These are phyloP conservation scores for Ctenopoma kingsleyae DNA, from an alignment of 2,797 vertebrate genomes.

Conservation along the genomic window DNA sequence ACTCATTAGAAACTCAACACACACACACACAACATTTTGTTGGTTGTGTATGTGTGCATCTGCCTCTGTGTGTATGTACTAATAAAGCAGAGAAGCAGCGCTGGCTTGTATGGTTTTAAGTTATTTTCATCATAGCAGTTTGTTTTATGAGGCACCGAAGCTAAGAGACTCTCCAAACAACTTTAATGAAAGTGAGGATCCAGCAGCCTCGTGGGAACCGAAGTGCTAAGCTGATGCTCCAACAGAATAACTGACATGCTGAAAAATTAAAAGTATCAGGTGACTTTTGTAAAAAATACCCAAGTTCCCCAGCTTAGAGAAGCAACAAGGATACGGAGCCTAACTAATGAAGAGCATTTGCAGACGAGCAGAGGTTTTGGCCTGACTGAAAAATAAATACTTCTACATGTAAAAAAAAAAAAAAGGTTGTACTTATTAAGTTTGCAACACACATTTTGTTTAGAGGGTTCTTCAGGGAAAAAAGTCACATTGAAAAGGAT, in stretches of 20 bases:
- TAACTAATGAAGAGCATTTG: conserved; percentile 28
- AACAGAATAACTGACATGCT: conserved; percentile 56
- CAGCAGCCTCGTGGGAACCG: conserved; percentile 61
- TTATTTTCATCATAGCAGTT: conserved; percentile 88
- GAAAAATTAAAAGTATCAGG: conserved; percentile 62
- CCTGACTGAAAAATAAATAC: conserved; percentile 34
- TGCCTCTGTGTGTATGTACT: conserved; percentile 53
- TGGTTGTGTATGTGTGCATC: conserved; percentile 52
- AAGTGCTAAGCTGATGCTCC: conserved; percentile 48
- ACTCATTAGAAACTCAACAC: conserved; percentile 84
- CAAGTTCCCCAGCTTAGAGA: conserved; percentile 35
- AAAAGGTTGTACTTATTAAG: not conserved
- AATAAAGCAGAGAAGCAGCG: conserved; percentile 60
- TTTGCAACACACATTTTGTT: not conserved
- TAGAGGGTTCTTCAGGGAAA: not conserved
- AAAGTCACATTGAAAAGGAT: not conserved
- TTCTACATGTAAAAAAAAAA: conserved; percentile 26
- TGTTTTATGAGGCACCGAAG: conserved; percentile 83
- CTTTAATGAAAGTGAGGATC: conserved; percentile 79
- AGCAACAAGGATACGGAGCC: conserved; percentile 33
- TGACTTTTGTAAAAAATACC: conserved; percentile 67
- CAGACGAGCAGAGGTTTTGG: conserved; percentile 12
- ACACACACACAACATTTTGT: conserved; percentile 72
- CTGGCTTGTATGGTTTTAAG: conserved; percentile 78
- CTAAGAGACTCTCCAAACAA: conserved; percentile 74